Percentiles rank a stretch among this genome's conserved stretches.
Evolutionary conservation across 2,888 invertebrate species (phyloP).

Genomic region (Tenthredo scrophulariae): DNA sequence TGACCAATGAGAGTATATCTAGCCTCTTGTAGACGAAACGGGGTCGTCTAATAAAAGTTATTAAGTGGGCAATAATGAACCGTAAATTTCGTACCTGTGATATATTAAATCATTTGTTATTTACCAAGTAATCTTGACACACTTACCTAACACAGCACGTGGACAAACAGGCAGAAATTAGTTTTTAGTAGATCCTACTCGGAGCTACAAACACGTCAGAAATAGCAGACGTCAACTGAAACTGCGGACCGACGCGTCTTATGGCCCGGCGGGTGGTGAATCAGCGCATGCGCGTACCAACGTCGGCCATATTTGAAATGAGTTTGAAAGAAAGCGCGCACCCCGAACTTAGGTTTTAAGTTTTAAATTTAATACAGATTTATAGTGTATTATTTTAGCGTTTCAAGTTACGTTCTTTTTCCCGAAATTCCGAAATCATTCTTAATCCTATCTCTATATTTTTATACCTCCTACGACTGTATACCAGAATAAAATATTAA

Average conservation of each 20-base stretch:
- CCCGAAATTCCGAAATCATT: not conserved
- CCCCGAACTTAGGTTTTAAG: not conserved
- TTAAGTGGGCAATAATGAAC: not conserved
- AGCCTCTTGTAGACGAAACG: conserved; percentile 20
- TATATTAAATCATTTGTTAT: not conserved
- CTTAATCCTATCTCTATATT: not conserved
- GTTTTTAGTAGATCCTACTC: not conserved
- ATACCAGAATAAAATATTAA: not conserved
- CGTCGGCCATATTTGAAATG: not conserved
- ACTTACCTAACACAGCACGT: conserved; percentile 50
- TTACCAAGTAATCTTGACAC: not conserved
- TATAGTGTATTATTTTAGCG: not conserved
- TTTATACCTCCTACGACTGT: not conserved
- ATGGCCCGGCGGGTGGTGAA: not conserved
- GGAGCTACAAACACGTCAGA: conserved; percentile 41
- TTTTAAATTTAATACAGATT: not conserved
- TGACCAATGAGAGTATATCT: not conserved
- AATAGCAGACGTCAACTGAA: conserved; percentile 53
- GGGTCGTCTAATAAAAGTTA: not conserved
- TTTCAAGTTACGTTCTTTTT: not conserved
- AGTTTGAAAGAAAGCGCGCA: not conserved
- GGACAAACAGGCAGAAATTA: conserved; percentile 39
- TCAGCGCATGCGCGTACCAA: not conserved
- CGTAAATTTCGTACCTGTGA: not conserved
- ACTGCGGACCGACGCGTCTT: conserved; percentile 28